phyloP scores from a whole-genome alignment of 1,140 invertebrate species.

The Cecropterus lyciades region DNA sequence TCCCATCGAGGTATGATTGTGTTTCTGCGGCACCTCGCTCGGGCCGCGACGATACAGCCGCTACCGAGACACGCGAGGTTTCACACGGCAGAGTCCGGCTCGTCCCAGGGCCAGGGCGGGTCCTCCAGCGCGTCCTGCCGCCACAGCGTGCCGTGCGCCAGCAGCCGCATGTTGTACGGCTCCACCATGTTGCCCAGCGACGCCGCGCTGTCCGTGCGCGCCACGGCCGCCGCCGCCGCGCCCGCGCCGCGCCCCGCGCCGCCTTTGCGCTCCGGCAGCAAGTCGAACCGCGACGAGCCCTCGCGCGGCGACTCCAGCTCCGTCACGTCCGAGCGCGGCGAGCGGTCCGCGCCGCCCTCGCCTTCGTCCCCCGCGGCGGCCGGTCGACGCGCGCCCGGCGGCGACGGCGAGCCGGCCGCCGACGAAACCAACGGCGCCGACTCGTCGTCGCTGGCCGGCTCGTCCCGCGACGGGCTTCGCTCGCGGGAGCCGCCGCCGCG shows the following conservation, averaged over 20 bases:
- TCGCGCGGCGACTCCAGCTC: conserved; percentile 63
- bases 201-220: conserved; percentile 51
- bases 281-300: conserved; percentile 55
- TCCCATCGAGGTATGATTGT: not conserved
- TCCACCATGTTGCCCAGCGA: conserved; percentile 69
- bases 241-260: conserved; percentile 19
- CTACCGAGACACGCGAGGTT: not conserved
- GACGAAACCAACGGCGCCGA: conserved; percentile 86
- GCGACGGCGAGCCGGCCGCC: conserved; percentile 32
- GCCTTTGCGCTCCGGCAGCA: conserved; percentile 65
- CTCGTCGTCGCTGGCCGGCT: conserved; percentile 85
- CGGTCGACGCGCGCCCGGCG: conserved; percentile 40
- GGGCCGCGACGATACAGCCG: not conserved
- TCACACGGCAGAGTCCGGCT: conserved; percentile 79
- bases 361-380: conserved; percentile 34
- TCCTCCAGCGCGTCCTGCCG: conserved; percentile 78
- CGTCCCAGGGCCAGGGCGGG: conserved; percentile 77
- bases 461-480: conserved; percentile 53
- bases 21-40: not conserved
- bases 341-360: conserved; percentile 49
- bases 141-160: conserved; percentile 71
- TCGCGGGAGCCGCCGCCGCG: conserved; percentile 62
- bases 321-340: conserved; percentile 65
- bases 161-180: conserved; percentile 74
- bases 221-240: conserved; percentile 24